These are phyloP conservation scores for Atta cephalotes DNA, from an alignment of 1,140 invertebrate species.

Conservation along the genomic window DNA sequence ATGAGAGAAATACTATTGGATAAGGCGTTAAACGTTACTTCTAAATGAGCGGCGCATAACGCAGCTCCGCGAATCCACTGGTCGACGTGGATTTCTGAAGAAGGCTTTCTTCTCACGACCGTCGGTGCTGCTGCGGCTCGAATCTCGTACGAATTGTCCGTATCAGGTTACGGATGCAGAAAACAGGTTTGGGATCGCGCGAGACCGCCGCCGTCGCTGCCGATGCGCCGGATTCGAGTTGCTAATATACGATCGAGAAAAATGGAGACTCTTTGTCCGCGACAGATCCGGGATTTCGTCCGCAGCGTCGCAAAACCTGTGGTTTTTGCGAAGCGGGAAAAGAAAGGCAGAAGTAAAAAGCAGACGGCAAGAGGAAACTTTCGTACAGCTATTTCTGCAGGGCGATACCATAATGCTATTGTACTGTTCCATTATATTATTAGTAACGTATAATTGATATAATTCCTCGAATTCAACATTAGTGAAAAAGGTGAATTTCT, in stretches of 20 bases:
- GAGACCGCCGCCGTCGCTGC: background rate
- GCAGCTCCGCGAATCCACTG: constrained; percentile 33
- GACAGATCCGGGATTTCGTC: constrained; percentile 2
- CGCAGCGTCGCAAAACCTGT: background rate
- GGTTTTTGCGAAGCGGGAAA: background rate
- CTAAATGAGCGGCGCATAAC: background rate
- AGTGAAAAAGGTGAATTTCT: background rate
- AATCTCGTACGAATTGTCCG: constrained; percentile 63
- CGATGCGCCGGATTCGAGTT: constrained; percentile 37
- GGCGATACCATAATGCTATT: background rate
- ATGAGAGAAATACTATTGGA: background rate
- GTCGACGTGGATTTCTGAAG: constrained; percentile 41
- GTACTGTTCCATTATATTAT: background rate
- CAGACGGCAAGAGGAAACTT: background rate
- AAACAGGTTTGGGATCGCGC: constrained; percentile 68
- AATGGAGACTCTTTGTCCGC: constrained; percentile 48
- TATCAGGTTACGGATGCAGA: constrained; percentile 62
- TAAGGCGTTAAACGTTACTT: too few species aligned
- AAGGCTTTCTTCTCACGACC: constrained; percentile 37
- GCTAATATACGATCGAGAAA: constrained; percentile 55
- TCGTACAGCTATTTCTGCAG: background rate
- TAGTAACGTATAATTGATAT: background rate
- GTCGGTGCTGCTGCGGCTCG: constrained; percentile 22
- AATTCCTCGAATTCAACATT: background rate
- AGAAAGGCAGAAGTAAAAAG: background rate